Evolutionary conservation across 2,113 vertebrate genomes (phyloP), one percentile per base, ranked within the genome.

Genomic region (Menidia beryllina): DNA sequence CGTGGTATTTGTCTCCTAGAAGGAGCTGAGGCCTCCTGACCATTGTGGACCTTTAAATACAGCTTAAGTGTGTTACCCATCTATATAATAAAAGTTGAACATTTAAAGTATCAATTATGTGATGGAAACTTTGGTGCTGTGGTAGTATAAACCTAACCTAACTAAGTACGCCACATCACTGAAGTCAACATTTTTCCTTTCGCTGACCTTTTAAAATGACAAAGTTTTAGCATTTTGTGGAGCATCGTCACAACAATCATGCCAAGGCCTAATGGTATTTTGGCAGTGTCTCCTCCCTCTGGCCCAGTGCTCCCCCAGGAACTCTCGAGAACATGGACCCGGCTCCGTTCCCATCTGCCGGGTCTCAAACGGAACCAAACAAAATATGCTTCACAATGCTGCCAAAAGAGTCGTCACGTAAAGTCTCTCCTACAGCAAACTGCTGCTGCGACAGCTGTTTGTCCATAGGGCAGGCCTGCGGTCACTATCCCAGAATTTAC

Each of bases 321-420:
- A 56, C 61, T 80, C 86, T 57, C 81, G 91, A 91, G 93, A 94
- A 93, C 87, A 83, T 30, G 58, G 69, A 72, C 39, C 62, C 56
- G 48, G 87, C 88, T 86, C 83, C 87, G 91, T 94, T 94, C 93
- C 92, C 93, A 94, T 92, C 90, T 92, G 73, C 75, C 51, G 68
- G 63, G 86, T 88, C 64, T 84, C 91, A 91, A 90, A 91, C 89
- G 87, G 81, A 88, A 83, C 74, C 72, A 75, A 77, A 81, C 77
- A 73, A 84, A 90, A 71, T 39, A 75, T 77, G 73, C 54, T 61
- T 62, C 36, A 36, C 5, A 48, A 36, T 7, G 71, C 76, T 83
- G 81, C 83, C 86, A 85, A 76, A 76, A 64, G 21, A 51, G 50
- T 60, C 56, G 20, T 80, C 64, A 50, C 54, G 21, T 23, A 63